A percentile compares a stretch with the other conserved stretches of the same genome.
Conservation (phyloP, 1,140 invertebrate genomes). For the Lycorma delicatula region DNA sequence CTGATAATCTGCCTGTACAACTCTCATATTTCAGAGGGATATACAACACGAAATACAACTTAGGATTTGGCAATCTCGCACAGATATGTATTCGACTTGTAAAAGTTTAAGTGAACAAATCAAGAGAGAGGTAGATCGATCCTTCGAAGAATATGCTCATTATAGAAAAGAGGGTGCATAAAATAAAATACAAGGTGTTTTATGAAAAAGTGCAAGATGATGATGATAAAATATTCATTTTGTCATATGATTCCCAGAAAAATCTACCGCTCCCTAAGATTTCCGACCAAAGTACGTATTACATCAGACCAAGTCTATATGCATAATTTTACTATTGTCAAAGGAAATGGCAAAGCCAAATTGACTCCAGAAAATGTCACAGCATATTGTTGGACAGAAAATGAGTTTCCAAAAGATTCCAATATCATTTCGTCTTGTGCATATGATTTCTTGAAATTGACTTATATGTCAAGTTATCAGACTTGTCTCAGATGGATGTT, state of each 20-base stretch:
- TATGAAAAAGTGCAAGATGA: background rate
- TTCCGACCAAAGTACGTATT: background rate
- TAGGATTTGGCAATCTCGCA: background rate
- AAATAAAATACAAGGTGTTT: background rate
- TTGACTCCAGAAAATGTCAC: background rate
- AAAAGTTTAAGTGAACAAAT: background rate
- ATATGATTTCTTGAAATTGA: background rate
- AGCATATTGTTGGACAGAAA: background rate
- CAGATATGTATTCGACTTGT: background rate
- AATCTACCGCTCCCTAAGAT: background rate
- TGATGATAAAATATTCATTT: background rate
- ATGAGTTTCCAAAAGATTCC: background rate
- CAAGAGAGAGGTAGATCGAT: background rate
- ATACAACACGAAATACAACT: background rate
- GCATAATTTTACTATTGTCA: background rate
- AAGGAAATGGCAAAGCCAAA: background rate
- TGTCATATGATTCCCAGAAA: too few species aligned
- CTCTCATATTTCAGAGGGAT: background rate
- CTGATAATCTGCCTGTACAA: background rate
- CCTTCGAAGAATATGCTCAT: background rate
- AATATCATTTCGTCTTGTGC: background rate
- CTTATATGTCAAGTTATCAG: background rate
- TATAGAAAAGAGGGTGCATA: background rate
- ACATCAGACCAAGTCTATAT: background rate
- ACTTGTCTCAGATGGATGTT: background rate